Percentiles rank a stretch among this genome's conserved stretches.
These are phyloP conservation scores for Phasia obesa DNA, from an alignment of 2,888 invertebrate genomes.

Conservation along the genomic window DNA sequence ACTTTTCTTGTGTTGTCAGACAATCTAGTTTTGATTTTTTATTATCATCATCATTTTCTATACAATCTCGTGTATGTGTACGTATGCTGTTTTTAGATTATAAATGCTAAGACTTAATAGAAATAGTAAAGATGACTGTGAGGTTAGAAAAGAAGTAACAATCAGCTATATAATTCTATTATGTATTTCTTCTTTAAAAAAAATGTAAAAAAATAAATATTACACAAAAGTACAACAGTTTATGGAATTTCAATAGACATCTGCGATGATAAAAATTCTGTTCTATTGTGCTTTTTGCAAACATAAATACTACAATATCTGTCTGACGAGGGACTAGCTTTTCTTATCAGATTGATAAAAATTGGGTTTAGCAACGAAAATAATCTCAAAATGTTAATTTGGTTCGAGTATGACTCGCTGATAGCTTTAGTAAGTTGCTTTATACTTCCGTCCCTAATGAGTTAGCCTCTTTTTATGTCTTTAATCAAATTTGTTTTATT, in stretches of 20 bases:
- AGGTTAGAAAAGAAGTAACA: constrained; percentile 36
- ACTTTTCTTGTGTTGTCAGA: constrained; percentile 1
- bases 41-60: background rate
- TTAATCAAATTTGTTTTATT: too few relatives aligned
- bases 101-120: constrained; percentile 38
- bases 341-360: too few relatives aligned
- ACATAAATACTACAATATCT: constrained; percentile 1
- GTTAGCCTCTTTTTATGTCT: too few relatives aligned
- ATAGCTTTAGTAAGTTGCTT: too few relatives aligned
- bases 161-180: constrained; percentile 40
- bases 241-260: constrained; percentile 52
- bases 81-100: too few relatives aligned
- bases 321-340: too few relatives aligned
- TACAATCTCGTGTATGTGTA: background rate
- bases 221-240: constrained; percentile 50
- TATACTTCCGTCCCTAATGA: too few relatives aligned
- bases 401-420: too few relatives aligned
- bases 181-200: constrained; percentile 19
- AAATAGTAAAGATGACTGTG: background rate
- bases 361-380: too few relatives aligned
- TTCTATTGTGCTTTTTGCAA: background rate
- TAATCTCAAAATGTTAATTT: too few relatives aligned
- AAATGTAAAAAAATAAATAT: background rate
- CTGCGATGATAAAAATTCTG: constrained; percentile 30
- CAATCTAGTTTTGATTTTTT: constrained; percentile 28